Evolutionary conservation across 2,888 invertebrate species (phyloP), one percentile per base, ranked within the genome.

Genomic region (Tachina lurida): DNA sequence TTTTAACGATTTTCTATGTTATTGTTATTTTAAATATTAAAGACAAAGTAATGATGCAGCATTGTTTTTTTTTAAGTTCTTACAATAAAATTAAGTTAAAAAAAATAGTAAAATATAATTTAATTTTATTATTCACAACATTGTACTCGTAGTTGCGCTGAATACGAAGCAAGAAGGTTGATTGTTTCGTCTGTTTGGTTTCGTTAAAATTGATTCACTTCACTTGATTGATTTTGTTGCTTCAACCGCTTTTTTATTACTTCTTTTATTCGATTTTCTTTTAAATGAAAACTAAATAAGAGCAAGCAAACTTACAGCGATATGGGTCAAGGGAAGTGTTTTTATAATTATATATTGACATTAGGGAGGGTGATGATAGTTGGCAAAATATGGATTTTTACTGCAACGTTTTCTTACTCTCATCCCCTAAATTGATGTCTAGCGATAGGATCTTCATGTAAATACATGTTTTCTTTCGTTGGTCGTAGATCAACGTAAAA

Each of bases 151-250:
- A 58, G 43, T 43, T 47, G 54, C 43, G 43, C n/a, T 22, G 19
- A 54, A 73, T n/a, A 73, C 19, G 41, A 70, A 62, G 56, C 54
- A 58, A 70, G 15, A 60, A 56, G 49, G 47, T 54, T 79, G 65
- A 31, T 63, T 74, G 43, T 74, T 70, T 76, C 43, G 75, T 54
- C 58, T 70, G 54, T 47, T 71, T 65, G 65, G 49, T 82, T 71
- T 71, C 31, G 63, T 76, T 83, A 67, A 52, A 77, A 67, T 84
- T 62, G 54, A 78, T 78, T 83, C 67, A 80, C 52, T 84, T 58
- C 84, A 81, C 52, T 81, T 81, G 76, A 76, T 84, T 84, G 80
- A 81, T 84, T 84, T 70, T 49, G 75, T 45, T 75, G 65, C 78
- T 76, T 70, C 41, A 84, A 73, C 19, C 58, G 52, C 45, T 54